phyloP scores from a whole-genome alignment of 1,140 invertebrate species.

The Pantala flavescens region DNA sequence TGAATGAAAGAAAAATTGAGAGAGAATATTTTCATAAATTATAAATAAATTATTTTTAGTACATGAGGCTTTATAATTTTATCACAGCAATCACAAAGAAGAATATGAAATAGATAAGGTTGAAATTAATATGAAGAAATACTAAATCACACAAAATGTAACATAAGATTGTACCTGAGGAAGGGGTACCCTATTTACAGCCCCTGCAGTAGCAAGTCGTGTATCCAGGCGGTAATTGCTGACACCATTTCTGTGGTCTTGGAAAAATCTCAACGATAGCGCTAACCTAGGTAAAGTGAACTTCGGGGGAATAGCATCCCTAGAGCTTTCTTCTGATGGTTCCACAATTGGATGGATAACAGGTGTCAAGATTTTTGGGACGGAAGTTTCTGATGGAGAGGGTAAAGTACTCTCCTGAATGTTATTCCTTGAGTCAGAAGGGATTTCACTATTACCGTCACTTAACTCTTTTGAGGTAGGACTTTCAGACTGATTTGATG shows the following conservation, averaged over 20 bases:
- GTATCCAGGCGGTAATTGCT: slow-evolving; percentile 75
- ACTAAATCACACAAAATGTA: too few relatives aligned
- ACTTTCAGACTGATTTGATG: not conserved
- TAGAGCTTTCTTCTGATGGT: not conserved
- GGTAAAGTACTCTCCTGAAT: not conserved
- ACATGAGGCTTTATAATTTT: too few relatives aligned
- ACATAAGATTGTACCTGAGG: not conserved
- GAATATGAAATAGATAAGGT: too few relatives aligned
- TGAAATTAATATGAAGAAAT: too few relatives aligned
- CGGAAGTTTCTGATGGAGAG: not conserved
- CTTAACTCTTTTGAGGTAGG: not conserved
- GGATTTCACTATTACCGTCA: not conserved
- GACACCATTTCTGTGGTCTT: slow-evolving; percentile 82
- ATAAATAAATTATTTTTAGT: too few relatives aligned
- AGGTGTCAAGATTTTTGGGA: not conserved
- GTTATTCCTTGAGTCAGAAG: not conserved
- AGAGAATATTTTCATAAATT: too few relatives aligned
- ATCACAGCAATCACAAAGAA: too few relatives aligned
- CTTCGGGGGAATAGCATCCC: not conserved
- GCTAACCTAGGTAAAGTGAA: slow-evolving; percentile 52
- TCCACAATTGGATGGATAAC: not conserved
- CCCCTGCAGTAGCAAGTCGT: slow-evolving; percentile 65
- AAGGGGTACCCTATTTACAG: slow-evolving; percentile 26
- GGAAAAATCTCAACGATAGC: slow-evolving; percentile 72
- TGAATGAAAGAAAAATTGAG: too few relatives aligned